phyloP scores from a whole-genome alignment of 1,140 invertebrate species.

The Olivierus martensii region DNA sequence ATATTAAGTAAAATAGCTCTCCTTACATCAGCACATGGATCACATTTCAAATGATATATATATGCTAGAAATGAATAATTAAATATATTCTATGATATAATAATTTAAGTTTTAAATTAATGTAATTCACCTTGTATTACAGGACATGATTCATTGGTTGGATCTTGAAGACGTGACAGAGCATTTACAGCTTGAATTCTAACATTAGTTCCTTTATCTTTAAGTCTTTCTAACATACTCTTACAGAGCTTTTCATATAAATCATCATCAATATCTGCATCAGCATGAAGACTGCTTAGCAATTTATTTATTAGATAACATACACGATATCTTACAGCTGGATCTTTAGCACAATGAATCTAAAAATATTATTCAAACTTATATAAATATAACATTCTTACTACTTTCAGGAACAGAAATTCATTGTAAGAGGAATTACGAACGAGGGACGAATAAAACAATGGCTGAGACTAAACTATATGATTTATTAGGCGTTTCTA shows the following conservation, averaged over 20 bases:
- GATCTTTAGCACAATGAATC: constrained; percentile 42
- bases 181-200: constrained; percentile 61
- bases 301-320: constrained; percentile 61
- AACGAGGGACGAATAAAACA: too few relatives aligned
- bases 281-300: constrained; percentile 52
- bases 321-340: constrained; percentile 49
- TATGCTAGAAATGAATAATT: constrained; percentile 37
- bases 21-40: constrained; percentile 56
- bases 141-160: constrained; percentile 53
- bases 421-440: too few relatives aligned
- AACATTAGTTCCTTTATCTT: constrained; percentile 55
- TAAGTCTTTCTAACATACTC: constrained; percentile 50
- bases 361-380: constrained; percentile 17
- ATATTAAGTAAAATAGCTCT: constrained; percentile 48
- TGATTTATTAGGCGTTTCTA: constrained; percentile 59
- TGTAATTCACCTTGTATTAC: constrained; percentile 46
- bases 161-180: constrained; percentile 64
- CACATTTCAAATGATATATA: constrained; percentile 55
- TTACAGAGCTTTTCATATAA: constrained; percentile 54
- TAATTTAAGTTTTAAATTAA: too few relatives aligned
- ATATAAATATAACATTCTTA: too few relatives aligned
- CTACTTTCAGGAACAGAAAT: too few relatives aligned
- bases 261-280: constrained; percentile 58
- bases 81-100: too few relatives aligned
- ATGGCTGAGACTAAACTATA: constrained; percentile 63